Evolutionary conservation across 2,113 vertebrate genomes (phyloP).

Genomic region (Psettodes erumei): DNA sequence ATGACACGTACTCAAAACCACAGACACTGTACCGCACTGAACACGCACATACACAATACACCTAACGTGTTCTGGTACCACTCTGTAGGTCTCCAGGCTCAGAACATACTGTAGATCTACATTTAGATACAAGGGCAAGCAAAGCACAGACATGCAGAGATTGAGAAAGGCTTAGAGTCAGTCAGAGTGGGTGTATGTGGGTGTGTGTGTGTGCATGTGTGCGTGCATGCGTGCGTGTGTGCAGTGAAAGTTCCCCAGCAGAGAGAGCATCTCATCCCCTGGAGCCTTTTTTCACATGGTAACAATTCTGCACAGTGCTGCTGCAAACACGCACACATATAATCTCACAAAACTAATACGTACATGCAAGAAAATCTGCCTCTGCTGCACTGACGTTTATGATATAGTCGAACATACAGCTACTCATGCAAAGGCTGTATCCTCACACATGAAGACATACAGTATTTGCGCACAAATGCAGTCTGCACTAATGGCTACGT

Average conservation of each 20-base stretch:
- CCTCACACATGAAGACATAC: background rate
- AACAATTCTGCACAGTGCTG: slow-evolving; percentile 38
- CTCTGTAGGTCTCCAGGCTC: slow-evolving; percentile 26
- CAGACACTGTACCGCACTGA: slow-evolving; percentile 17
- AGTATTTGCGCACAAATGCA: slow-evolving; percentile 12
- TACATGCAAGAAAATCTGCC: slow-evolving; percentile 1
- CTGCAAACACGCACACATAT: slow-evolving; percentile 36
- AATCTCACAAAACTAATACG: slow-evolving; percentile 26
- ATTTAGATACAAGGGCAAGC: slow-evolving; percentile 48
- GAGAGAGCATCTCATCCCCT: slow-evolving; percentile 42
- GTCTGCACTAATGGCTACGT: slow-evolving; percentile 22
- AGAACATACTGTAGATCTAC: slow-evolving; percentile 42
- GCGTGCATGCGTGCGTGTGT: slow-evolving; percentile 6
- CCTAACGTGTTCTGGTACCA: slow-evolving; percentile 1
- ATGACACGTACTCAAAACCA: slow-evolving; percentile 39
- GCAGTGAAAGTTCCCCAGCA: slow-evolving; percentile 44
- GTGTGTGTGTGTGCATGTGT: background rate
- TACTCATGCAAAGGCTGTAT: slow-evolving; percentile 4
- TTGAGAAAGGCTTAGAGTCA: slow-evolving; percentile 26
- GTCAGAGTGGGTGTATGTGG: background rate
- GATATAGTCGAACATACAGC: background rate
- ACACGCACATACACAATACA: slow-evolving; percentile 25
- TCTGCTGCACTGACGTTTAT: slow-evolving; percentile 10
- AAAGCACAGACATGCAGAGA: slow-evolving; percentile 38
- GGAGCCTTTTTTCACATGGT: slow-evolving; percentile 48